Evolutionary conservation across 1,140 invertebrate genomes (phyloP), one percentile per base, ranked within the genome.

Genomic region (Harpegnathos saltator): DNA sequence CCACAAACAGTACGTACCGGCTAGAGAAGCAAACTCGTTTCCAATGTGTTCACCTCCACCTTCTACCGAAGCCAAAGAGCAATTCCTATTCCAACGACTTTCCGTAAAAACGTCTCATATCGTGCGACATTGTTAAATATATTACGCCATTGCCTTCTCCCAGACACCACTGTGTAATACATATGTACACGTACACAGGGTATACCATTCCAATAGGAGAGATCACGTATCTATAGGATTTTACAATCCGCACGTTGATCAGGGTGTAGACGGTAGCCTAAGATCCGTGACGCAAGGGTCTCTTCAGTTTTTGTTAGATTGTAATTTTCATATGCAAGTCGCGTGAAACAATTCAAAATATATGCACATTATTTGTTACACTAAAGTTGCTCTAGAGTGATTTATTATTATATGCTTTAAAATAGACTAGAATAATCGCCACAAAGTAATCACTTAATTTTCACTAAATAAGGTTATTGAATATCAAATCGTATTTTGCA

Each of bases 21-120:
- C 85, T 82, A 81, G 69, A 85, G 72, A 78, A 89, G 54, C 88
- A 86, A 88, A 89, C 87, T 89, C 85, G 87, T 89, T 89, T 87
- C 85, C 88, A 78, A 89, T 89, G 88, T 89, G 87, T 84, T 84
- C 87, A 65, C 54, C 73, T 62, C 48, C 44, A 50, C 33, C 77
- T 84, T 50, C 29, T 58, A 14, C 54, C 29, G 12, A 19, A 77
- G 78, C 88, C 90, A 91, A 92, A 68, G 83, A 90, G 92, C 92
- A 85, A 93, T 94, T 94, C 78, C 89, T 92, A 94, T 93, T 92
- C 93, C 87, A 92, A 93, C 90, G 92, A 93, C 90, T 91, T 90
- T 92, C 90, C 89, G 91, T 92, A 92, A 92, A 93, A 92, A 90
- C 84, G 84, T 89, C 84, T 86, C 86, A 88, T 84, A 85, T 87